Evolutionary conservation across 2,113 vertebrate genomes (phyloP).

Genomic region (Megatriorchis doriae): DNA sequence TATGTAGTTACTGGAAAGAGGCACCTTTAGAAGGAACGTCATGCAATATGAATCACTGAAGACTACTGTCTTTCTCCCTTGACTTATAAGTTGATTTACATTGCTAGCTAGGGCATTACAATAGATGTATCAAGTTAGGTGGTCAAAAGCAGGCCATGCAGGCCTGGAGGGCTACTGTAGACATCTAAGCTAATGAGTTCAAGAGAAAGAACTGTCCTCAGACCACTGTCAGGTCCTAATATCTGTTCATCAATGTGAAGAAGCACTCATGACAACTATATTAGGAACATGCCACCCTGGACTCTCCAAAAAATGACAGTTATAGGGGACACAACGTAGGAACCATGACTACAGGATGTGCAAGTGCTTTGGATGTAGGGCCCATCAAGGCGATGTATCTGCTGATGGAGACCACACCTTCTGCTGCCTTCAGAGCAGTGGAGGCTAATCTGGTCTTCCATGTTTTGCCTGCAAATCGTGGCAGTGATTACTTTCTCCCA

Average conservation of each 20-base stretch:
- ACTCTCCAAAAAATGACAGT: not conserved
- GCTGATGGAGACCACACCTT: not conserved
- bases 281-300: not conserved
- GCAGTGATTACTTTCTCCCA: not conserved
- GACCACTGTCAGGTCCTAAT: not conserved
- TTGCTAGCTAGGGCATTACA: not conserved
- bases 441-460: not conserved
- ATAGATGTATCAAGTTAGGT: not conserved
- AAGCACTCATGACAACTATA: not conserved
- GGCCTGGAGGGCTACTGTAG: not conserved
- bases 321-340: not conserved
- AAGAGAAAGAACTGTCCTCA: not conserved
- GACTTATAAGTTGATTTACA: not conserved
- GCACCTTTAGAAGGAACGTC: not conserved
- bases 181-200: not conserved
- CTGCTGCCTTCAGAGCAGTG: not conserved
- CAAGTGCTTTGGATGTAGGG: not conserved
- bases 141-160: not conserved
- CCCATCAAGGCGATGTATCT: not conserved
- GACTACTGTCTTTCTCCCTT: not conserved
- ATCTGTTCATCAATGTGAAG: not conserved
- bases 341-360: not conserved
- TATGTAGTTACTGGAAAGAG: not conserved
- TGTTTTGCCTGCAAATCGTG: not conserved
- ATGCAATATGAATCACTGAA: not conserved